These are phyloP conservation scores for Eretmochelys imbricata DNA, from an alignment of 2,113 vertebrate genomes.

Conservation along the genomic window DNA sequence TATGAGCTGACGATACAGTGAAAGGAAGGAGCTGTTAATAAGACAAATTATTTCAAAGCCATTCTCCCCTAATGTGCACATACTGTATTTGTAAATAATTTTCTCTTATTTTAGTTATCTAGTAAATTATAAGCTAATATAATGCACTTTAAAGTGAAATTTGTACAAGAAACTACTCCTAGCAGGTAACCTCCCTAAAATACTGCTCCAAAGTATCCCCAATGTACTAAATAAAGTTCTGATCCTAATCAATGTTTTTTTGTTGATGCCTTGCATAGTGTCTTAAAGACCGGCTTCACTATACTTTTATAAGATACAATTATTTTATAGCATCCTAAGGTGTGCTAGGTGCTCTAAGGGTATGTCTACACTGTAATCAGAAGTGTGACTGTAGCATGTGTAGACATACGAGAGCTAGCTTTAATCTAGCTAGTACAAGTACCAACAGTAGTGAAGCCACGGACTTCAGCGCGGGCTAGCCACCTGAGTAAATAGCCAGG, in stretches of 20 bases:
- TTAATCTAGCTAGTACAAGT: neutral
- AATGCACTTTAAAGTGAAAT: neutral
- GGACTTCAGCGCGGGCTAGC: neutral
- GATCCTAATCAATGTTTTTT: neutral
- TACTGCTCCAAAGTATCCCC: neutral
- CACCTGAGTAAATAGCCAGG: neutral
- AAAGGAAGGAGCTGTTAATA: neutral
- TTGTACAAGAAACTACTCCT: neutral
- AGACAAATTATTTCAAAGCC: neutral
- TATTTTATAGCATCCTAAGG: neutral
- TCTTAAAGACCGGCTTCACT: neutral
- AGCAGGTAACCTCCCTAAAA: neutral
- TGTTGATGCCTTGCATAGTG: neutral
- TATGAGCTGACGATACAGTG: neutral
- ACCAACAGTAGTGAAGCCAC: neutral
- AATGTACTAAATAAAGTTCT: neutral
- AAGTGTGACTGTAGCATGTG: neutral
- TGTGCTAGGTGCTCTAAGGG: neutral
- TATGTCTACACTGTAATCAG: neutral
- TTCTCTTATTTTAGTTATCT: neutral
- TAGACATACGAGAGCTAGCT: neutral
- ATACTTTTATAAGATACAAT: neutral
- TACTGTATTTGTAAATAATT: neutral
- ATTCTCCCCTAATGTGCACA: neutral
- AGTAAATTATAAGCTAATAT: neutral